phyloP scores from a whole-genome alignment of 64 coral and sea anemone genomes.

The Stichodactyla mertensii region DNA sequence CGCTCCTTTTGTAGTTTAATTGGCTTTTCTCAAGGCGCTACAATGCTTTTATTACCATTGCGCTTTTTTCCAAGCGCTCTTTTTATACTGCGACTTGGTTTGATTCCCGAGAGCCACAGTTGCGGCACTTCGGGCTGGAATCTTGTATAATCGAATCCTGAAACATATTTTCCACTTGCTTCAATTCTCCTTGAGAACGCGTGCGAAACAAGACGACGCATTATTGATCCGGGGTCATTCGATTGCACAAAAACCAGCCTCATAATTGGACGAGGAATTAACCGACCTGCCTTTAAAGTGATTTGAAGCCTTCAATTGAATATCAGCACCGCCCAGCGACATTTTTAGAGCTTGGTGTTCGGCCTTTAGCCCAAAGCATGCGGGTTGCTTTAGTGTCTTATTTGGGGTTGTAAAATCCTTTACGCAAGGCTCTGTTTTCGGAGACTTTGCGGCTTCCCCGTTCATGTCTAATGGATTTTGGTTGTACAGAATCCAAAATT shows the following conservation, averaged over 20 bases:
- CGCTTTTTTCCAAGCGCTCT: constrained; percentile 1
- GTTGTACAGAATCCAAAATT: constrained; percentile 3
- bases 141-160: neutral
- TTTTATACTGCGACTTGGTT: neutral
- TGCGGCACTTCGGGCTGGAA: neutral
- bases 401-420: neutral
- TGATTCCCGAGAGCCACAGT: neutral
- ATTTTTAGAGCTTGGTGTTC: neutral
- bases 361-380: neutral
- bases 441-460: neutral
- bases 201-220: neutral
- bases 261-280: neutral
- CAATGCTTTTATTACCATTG: neutral
- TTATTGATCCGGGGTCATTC: neutral
- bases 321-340: neutral
- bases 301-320: neutral
- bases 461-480: neutral
- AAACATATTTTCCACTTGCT: neutral
- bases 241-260: neutral
- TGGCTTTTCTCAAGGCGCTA: neutral
- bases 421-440: neutral
- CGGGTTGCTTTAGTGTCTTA: neutral
- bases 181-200: neutral
- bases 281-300: neutral
- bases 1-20: constrained; percentile 8